Percentiles rank a stretch among this genome's conserved stretches.
Conservation (phyloP, 2,113 vertebrate species). For the Astatoreochromis straeleni region DNA sequence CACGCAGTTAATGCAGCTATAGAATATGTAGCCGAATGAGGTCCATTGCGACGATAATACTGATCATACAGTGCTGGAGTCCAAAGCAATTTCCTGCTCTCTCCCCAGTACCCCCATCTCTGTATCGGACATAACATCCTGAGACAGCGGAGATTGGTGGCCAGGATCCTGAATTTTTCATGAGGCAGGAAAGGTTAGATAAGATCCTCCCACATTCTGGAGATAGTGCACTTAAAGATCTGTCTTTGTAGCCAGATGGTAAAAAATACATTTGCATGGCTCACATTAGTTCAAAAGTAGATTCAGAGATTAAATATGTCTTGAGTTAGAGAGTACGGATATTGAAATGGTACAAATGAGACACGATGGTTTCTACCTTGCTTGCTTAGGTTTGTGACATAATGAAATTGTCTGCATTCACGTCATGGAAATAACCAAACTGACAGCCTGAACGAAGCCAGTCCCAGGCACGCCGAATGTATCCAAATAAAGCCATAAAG, state of each 20-base stretch:
- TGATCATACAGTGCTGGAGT: conserved; percentile 51
- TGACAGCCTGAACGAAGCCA: not conserved
- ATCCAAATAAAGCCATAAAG: not conserved
- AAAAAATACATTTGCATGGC: conserved; percentile 25
- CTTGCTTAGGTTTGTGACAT: not conserved
- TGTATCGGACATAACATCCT: conserved; percentile 65
- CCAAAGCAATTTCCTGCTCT: conserved; percentile 61
- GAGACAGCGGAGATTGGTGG: conserved; percentile 69
- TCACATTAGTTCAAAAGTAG: not conserved
- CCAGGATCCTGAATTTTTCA: conserved; percentile 73
- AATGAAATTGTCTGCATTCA: not conserved
- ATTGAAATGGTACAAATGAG: not conserved
- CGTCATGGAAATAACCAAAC: not conserved
- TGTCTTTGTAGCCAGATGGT: conserved; percentile 21
- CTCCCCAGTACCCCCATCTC: conserved; percentile 33
- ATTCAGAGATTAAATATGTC: not conserved
- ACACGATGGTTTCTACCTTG: not conserved
- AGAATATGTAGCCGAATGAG: conserved; percentile 28
- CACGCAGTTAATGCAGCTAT: not conserved
- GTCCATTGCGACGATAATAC: conserved; percentile 27
- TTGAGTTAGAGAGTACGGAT: not conserved
- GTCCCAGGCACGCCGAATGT: not conserved
- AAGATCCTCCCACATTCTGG: conserved; percentile 61
- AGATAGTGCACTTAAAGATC: conserved; percentile 50
- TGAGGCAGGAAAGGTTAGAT: conserved; percentile 74